A percentile compares a stretch with the other conserved stretches of the same genome.
These are phyloP conservation scores for Melanophora roralis DNA, from an alignment of 2,888 invertebrate genomes.

Conservation along the genomic window DNA sequence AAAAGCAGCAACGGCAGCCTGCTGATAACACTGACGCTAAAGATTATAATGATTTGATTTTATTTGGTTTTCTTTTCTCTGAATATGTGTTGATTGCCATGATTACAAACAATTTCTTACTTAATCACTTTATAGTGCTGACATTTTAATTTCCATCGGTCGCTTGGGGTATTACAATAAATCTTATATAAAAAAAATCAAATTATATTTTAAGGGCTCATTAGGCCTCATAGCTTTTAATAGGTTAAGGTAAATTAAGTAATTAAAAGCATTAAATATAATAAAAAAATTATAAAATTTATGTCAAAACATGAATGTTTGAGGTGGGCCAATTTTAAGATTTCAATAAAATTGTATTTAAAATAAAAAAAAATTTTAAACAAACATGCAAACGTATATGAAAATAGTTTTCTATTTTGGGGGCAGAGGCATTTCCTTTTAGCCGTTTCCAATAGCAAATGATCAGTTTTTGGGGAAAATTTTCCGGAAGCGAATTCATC, in stretches of 20 bases:
- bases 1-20: constrained; percentile 7
- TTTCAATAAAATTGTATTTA: no score
- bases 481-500: no score
- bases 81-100: constrained; percentile 42
- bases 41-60: not conserved
- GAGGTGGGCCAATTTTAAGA: not conserved
- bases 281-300: no score
- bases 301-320: not conserved
- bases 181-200: constrained; percentile 46
- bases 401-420: no score
- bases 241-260: not conserved
- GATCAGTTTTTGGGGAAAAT: no score
- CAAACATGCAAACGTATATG: no score
- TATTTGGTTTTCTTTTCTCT: constrained; percentile 6
- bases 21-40: not conserved
- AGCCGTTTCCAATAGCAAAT: no score
- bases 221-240: constrained; percentile 10
- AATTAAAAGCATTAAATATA: not conserved
- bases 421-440: no score
- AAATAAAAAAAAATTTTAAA: no score
- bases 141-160: constrained; percentile 43
- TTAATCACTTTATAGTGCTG: constrained; percentile 28
- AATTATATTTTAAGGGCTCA: constrained; percentile 11
- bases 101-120: constrained; percentile 36
- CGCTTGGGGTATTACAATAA: constrained; percentile 38